These are phyloP conservation scores for Hippoglossus stenolepis DNA, from an alignment of 2,113 vertebrate genomes.

Conservation along the genomic window DNA sequence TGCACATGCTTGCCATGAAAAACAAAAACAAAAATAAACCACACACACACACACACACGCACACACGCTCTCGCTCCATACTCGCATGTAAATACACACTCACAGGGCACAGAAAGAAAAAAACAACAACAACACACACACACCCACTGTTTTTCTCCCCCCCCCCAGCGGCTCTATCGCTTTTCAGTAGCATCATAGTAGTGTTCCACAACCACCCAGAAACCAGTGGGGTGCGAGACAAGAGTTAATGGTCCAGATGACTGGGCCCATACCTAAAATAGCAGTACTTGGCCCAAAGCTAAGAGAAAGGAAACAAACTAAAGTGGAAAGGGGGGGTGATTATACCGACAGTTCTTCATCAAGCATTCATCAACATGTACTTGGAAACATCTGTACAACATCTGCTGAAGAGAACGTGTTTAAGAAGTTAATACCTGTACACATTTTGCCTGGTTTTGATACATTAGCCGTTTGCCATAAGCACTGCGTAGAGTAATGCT, in stretches of 20 bases:
- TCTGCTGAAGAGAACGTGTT: slow-evolving; percentile 67
- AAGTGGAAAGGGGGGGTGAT: slow-evolving; percentile 50
- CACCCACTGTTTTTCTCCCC: slow-evolving; percentile 46
- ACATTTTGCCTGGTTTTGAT: slow-evolving; percentile 69
- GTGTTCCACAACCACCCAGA: slow-evolving; percentile 61
- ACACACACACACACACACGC: slow-evolving; percentile 21
- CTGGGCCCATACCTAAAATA: slow-evolving; percentile 46
- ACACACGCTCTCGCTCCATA: slow-evolving; percentile 26
- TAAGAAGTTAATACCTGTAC: slow-evolving; percentile 75
- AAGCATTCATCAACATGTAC: slow-evolving; percentile 60
- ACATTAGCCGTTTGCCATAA: slow-evolving; percentile 72
- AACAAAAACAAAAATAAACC: background rate
- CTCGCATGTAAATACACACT: slow-evolving; percentile 66
- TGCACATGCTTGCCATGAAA: slow-evolving; percentile 66
- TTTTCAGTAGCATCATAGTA: slow-evolving; percentile 78
- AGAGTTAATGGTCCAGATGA: slow-evolving; percentile 68
- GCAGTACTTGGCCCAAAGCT: slow-evolving; percentile 48
- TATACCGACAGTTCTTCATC: slow-evolving; percentile 62
- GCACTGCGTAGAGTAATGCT: slow-evolving; percentile 69
- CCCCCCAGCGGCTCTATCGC: slow-evolving; percentile 43
- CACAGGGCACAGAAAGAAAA: too few relatives aligned
- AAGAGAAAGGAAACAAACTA: slow-evolving; percentile 33
- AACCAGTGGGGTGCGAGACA: slow-evolving; percentile 64
- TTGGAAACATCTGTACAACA: slow-evolving; percentile 78
- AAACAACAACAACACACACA: slow-evolving; percentile 1